A percentile compares a stretch with the other conserved stretches of the same genome.
phyloP scores from a whole-genome alignment of 2,797 vertebrate species.

The Varecia variegata region DNA sequence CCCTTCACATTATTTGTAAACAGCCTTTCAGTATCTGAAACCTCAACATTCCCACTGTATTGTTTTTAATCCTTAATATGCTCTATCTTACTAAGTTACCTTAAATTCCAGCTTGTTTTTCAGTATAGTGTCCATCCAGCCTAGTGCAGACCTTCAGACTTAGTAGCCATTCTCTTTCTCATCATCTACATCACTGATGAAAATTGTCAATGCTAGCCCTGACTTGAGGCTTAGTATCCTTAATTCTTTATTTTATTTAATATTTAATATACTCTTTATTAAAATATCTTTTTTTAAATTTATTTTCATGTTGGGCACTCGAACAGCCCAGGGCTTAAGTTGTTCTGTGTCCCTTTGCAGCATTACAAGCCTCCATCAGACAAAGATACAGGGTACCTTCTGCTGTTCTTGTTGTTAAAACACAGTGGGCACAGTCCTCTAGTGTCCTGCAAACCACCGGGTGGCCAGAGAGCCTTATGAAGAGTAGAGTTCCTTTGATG shows the following conservation, averaged over 20 bases:
- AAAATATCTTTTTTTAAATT: background rate
- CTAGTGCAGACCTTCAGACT: fast-evolving
- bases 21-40: background rate
- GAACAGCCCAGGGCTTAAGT: background rate
- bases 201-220: no score
- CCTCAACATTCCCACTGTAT: background rate
- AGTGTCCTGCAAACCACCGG: background rate
- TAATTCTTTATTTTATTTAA: background rate
- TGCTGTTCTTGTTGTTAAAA: no score
- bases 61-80: background rate
- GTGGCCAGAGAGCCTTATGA: background rate
- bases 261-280: background rate
- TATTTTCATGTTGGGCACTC: background rate
- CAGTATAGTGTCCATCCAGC: fast-evolving
- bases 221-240: background rate
- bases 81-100: background rate
- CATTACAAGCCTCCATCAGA: background rate
- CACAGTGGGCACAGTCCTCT: no score
- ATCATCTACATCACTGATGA: no score
- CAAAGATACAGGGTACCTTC: no score
- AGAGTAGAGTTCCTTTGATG: background rate
- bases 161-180: background rate
- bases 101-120: background rate
- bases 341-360: no score
- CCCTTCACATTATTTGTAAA: background rate